A percentile compares a stretch with the other conserved stretches of the same genome.
These are phyloP conservation scores for Hoplodrina blanda DNA, from an alignment of 2,888 invertebrate species.

Conservation along the genomic window DNA sequence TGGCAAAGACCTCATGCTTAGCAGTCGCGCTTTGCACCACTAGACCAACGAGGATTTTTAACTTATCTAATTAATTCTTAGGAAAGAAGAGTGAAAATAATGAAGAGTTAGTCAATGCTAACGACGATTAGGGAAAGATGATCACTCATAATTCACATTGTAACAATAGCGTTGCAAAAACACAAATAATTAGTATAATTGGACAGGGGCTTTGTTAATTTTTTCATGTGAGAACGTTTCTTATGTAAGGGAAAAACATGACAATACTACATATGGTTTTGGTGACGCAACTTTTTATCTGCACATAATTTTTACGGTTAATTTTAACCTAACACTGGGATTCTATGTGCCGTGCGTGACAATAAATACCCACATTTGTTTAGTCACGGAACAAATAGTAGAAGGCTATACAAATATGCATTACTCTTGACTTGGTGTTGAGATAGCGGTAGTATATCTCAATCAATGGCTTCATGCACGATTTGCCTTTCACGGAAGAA, in stretches of 20 bases:
- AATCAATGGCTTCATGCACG: not conserved
- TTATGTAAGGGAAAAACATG: constrained; percentile 48
- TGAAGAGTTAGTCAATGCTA: constrained; percentile 3
- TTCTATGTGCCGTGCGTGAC: constrained; percentile 21
- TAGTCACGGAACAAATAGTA: constrained; percentile 28
- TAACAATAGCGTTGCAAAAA: constrained; percentile 53
- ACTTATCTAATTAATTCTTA: not conserved
- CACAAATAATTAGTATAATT: constrained; percentile 52
- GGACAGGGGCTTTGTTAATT: constrained; percentile 41
- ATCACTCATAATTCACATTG: constrained; percentile 37
- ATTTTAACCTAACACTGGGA: constrained; percentile 4
- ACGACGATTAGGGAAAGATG: constrained; percentile 32
- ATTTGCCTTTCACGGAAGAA: constrained; percentile 14
- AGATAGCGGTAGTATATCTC: constrained; percentile 14
- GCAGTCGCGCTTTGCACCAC: too few relatives aligned
- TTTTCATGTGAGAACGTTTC: constrained; percentile 55
- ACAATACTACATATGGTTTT: constrained; percentile 31
- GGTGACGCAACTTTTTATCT: constrained; percentile 37
- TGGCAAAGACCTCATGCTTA: too few relatives aligned
- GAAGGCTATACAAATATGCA: constrained; percentile 22
- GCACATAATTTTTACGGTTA: constrained; percentile 17
- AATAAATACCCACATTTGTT: constrained; percentile 1
- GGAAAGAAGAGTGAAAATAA: constrained; percentile 19
- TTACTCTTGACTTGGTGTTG: constrained; percentile 7
- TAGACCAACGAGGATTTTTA: not conserved